A percentile compares a stretch with the other conserved stretches of the same genome.
These are phyloP conservation scores for Brachymystax lenok DNA, from an alignment of 2,797 vertebrate species.

Conservation along the genomic window DNA sequence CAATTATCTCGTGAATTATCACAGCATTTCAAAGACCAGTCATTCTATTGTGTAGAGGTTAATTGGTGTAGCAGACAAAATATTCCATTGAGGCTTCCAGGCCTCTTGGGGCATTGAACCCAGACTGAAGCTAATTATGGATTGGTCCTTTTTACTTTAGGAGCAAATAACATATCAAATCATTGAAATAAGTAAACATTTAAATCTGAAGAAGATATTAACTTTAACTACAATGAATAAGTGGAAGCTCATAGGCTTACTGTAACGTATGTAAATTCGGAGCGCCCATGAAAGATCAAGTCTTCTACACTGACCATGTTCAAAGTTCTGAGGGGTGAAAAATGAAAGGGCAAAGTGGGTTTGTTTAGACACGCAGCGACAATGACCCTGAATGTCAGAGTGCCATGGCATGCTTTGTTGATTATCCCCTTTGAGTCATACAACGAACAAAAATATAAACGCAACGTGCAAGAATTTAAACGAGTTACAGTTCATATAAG, in stretches of 20 bases:
- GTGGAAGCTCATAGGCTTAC: background rate
- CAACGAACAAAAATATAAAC: no score
- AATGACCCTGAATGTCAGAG: conserved; percentile 12
- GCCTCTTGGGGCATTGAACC: no score
- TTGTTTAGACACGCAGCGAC: background rate
- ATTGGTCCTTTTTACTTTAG: background rate
- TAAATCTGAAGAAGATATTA: background rate
- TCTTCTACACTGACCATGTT: background rate
- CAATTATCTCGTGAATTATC: conserved; percentile 8
- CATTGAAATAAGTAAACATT: background rate
- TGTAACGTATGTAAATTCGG: background rate
- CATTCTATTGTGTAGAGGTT: conserved; percentile 7
- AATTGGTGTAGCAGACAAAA: conserved; percentile 2
- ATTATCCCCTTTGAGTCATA: no score
- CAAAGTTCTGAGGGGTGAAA: background rate
- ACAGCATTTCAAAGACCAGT: conserved; percentile 14
- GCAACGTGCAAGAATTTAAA: no score
- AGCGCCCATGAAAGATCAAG: background rate
- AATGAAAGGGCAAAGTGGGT: background rate
- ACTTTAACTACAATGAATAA: background rate
- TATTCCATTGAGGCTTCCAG: background rate
- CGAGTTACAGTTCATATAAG: no score
- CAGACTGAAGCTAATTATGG: no score
- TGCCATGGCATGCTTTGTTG: background rate
- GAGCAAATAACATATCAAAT: background rate